A percentile compares a stretch with the other conserved stretches of the same genome.
Evolutionary conservation across 2,113 vertebrate genomes (phyloP).

Genomic region (Meriones unguiculatus): DNA sequence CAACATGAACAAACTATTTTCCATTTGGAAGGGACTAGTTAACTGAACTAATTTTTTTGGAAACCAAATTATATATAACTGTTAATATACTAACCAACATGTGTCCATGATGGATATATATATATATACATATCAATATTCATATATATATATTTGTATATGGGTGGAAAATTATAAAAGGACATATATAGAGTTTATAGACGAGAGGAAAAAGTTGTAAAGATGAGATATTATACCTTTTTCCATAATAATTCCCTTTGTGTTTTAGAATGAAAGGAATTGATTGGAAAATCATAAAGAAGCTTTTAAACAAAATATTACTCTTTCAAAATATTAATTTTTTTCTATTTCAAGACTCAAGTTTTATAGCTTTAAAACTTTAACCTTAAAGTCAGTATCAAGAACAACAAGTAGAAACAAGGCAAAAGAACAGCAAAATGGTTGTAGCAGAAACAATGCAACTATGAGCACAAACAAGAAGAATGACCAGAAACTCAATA

Average conservation of each 20-base stretch:
- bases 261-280: background rate
- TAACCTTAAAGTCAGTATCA: background rate
- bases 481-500: background rate
- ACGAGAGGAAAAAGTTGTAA: background rate
- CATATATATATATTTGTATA: background rate
- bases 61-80: background rate
- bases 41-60: background rate
- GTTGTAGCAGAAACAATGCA: background rate
- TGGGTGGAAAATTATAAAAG: background rate
- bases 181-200: background rate
- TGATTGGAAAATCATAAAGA: background rate
- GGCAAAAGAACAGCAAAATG: background rate
- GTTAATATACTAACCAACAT: background rate
- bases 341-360: background rate
- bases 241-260: background rate
- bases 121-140: background rate
- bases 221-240: background rate
- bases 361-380: background rate
- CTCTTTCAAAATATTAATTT: background rate
- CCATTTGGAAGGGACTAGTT: background rate
- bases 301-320: background rate
- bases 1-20: background rate
- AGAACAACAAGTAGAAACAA: background rate
- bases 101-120: background rate
- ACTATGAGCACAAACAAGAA: background rate